Conservation (phyloP, 2,113 vertebrate species). For the Microcebus tavaratra region DNA sequence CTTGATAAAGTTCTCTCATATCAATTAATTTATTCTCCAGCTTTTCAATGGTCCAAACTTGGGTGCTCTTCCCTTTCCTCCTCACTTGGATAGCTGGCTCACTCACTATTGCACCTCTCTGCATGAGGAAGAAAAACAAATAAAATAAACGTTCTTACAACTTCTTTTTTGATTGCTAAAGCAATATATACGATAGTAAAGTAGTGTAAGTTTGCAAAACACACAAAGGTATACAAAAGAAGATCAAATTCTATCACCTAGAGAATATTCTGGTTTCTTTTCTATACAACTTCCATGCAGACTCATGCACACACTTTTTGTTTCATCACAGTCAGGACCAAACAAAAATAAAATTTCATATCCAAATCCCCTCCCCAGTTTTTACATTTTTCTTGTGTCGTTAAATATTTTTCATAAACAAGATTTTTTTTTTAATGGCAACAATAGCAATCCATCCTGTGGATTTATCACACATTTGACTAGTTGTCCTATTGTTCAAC, state of each 20-base stretch:
- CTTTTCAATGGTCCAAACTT: conserved; percentile 98
- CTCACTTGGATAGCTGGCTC: conserved; percentile 98
- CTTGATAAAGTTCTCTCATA: conserved; percentile 98
- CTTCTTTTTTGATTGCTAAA: not conserved
- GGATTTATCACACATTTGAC: not conserved
- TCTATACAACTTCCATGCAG: not conserved
- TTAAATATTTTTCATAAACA: not conserved
- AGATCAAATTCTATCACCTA: not conserved
- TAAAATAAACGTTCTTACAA: not conserved
- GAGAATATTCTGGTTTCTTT: not conserved
- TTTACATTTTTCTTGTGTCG: not conserved
- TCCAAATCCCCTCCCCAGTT: not conserved
- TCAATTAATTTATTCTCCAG: conserved; percentile 98
- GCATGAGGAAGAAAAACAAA: conserved; percentile 23
- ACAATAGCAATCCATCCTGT: too few relatives aligned
- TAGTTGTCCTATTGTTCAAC: not conserved
- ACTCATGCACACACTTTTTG: not conserved
- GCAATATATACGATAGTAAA: not conserved
- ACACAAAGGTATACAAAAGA: not conserved
- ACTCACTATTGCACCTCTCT: conserved; percentile 97
- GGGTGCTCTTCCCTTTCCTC: conserved; percentile 93
- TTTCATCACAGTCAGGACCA: not conserved
- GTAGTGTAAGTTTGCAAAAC: not conserved
- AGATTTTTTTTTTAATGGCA: not conserved
- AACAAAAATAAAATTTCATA: not conserved